Evolutionary conservation across 2,888 invertebrate species (phyloP).

Genomic region (Augochlorella aurata): DNA sequence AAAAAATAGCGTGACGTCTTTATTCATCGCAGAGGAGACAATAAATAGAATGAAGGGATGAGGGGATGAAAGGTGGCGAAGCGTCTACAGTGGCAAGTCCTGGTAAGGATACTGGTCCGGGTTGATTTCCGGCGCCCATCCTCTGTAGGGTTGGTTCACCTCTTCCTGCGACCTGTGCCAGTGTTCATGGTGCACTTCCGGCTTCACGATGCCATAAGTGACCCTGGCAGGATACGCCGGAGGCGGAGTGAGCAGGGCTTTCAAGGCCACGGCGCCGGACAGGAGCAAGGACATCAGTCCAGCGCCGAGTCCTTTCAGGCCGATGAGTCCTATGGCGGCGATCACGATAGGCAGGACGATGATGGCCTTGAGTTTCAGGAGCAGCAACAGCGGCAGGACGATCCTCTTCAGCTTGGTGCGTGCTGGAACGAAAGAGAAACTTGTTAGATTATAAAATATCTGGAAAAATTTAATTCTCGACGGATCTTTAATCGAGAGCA

Average conservation of each 20-base stretch:
- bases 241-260: slow-evolving; percentile 76
- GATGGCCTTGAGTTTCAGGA: slow-evolving; percentile 85
- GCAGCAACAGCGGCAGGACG: slow-evolving; percentile 85
- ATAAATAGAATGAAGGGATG: slow-evolving; percentile 67
- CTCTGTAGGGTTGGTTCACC: slow-evolving; percentile 76
- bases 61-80: slow-evolving; percentile 25
- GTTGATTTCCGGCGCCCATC: slow-evolving; percentile 76
- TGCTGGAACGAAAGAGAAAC: slow-evolving; percentile 73
- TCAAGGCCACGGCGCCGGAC: slow-evolving; percentile 82
- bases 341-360: slow-evolving; percentile 85
- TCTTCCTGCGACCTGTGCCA: slow-evolving; percentile 81
- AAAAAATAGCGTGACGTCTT: slow-evolving; percentile 24
- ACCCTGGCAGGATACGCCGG: slow-evolving; percentile 75
- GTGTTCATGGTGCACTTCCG: slow-evolving; percentile 79
- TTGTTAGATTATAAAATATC: background rate
- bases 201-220: slow-evolving; percentile 77
- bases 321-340: slow-evolving; percentile 85
- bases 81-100: slow-evolving; percentile 68
- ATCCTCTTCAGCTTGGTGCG: slow-evolving; percentile 85
- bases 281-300: slow-evolving; percentile 85
- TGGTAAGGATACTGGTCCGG: slow-evolving; percentile 77
- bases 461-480: background rate
- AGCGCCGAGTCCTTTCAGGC: slow-evolving; percentile 86
- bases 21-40: slow-evolving; percentile 39
- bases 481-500: too few species aligned